Evolutionary conservation across 2,113 vertebrate species (phyloP).

Genomic region (Fulmarus glacialis): DNA sequence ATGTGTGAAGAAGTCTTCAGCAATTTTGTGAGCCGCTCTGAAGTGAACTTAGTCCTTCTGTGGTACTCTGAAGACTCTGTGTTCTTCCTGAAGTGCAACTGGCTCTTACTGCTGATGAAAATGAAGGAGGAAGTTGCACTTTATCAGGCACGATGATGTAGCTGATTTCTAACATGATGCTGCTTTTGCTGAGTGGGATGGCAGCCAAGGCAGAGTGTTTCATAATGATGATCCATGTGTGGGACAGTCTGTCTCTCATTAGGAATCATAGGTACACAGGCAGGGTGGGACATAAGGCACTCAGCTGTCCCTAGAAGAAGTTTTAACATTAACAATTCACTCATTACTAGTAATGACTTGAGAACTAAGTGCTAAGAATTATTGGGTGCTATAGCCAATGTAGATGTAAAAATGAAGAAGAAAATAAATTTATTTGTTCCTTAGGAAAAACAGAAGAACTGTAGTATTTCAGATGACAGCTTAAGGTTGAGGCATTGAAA

Average conservation of each 20-base stretch:
- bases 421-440: background rate
- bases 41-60: background rate
- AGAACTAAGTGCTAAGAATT: background rate
- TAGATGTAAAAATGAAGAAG: background rate
- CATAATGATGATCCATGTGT: background rate
- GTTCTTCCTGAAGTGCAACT: background rate
- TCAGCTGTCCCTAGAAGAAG: background rate
- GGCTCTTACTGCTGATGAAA: slow-evolving; percentile 30
- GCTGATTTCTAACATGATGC: background rate
- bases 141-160: background rate
- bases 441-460: background rate
- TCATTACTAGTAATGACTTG: background rate
- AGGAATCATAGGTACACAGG: background rate
- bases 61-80: background rate
- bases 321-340: background rate
- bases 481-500: background rate
- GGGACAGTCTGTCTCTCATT: background rate
- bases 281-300: background rate
- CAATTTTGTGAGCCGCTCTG: background rate
- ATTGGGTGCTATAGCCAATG: background rate
- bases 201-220: background rate
- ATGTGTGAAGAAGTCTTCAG: background rate
- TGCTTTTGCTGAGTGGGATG: background rate
- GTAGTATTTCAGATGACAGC: background rate
- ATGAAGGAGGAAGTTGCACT: background rate